These are phyloP conservation scores for Hydrolagus colliei DNA, from an alignment of 2,797 vertebrate species.

Conservation along the genomic window DNA sequence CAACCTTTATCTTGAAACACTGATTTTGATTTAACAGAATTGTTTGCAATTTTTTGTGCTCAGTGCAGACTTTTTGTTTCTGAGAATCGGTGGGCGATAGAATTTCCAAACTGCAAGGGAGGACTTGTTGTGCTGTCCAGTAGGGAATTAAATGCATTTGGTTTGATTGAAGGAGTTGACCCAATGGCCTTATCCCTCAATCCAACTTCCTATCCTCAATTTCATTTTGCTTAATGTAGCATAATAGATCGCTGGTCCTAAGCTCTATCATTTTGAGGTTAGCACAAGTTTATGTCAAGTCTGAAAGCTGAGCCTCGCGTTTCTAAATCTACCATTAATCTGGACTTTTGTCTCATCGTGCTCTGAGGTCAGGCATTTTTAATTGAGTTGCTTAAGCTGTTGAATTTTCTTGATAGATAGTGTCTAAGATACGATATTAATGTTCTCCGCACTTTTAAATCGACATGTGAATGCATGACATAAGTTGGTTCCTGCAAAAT, in stretches of 20 bases:
- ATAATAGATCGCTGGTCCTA: not conserved
- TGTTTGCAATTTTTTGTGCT: no score
- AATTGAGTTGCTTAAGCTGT: not conserved
- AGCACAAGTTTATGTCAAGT: not conserved
- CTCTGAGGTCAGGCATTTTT: not conserved
- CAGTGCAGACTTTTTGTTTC: no score
- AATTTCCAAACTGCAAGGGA: no score
- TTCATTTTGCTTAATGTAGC: not conserved
- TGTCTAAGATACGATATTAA: not conserved
- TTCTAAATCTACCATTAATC: not conserved
- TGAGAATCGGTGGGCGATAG: no score
- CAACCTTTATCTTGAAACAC: no score
- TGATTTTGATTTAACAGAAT: no score
- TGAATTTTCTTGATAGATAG: not conserved
- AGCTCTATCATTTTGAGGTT: not conserved
- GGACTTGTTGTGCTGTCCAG: no score
- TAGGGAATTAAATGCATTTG: no score
- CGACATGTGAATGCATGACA: not conserved
- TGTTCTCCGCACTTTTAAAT: not conserved
- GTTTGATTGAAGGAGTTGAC: not conserved
- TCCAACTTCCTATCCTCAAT: not conserved
- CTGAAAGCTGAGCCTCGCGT: not conserved
- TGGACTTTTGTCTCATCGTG: not conserved
- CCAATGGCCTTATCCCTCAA: not conserved
- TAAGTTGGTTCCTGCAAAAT: no score